Percentiles rank a stretch among this genome's conserved stretches.
Evolutionary conservation across 2,888 invertebrate species (phyloP).

Genomic region (Thera obeliscata): DNA sequence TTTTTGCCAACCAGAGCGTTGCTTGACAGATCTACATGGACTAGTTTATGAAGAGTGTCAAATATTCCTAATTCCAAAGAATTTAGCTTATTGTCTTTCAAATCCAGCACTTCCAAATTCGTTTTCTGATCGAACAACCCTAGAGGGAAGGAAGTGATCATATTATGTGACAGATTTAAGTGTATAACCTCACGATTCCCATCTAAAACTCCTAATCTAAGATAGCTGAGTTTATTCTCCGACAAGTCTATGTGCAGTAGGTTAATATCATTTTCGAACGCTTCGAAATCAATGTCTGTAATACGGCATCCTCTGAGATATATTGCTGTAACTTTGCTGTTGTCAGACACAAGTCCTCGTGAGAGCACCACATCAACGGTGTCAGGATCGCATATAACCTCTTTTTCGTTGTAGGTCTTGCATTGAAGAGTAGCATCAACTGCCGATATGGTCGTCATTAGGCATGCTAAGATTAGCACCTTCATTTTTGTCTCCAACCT

Average conservation of each 20-base stretch:
- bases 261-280: slow-evolving; percentile 54
- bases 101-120: slow-evolving; percentile 57
- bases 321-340: slow-evolving; percentile 47
- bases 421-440: slow-evolving; percentile 39
- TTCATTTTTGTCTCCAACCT: slow-evolving; percentile 23
- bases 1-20: slow-evolving; percentile 55
- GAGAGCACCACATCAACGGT: slow-evolving; percentile 41
- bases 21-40: slow-evolving; percentile 57
- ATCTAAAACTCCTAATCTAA: slow-evolving; percentile 60
- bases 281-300: slow-evolving; percentile 50
- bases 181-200: slow-evolving; percentile 48
- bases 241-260: slow-evolving; percentile 61
- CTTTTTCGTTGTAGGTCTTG: slow-evolving; percentile 36
- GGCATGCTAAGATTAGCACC: neutral
- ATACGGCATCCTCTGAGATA: slow-evolving; percentile 50
- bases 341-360: slow-evolving; percentile 53
- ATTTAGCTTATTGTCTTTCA: slow-evolving; percentile 56
- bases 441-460: neutral
- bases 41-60: slow-evolving; percentile 53
- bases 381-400: slow-evolving; percentile 48
- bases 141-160: slow-evolving; percentile 53
- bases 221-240: slow-evolving; percentile 53
- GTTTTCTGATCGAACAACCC: slow-evolving; percentile 61
- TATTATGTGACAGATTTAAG: slow-evolving; percentile 62
- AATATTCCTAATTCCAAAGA: slow-evolving; percentile 56